Conservation (phyloP, 2,888 invertebrate genomes). For the Silvanus unidentatus region DNA sequence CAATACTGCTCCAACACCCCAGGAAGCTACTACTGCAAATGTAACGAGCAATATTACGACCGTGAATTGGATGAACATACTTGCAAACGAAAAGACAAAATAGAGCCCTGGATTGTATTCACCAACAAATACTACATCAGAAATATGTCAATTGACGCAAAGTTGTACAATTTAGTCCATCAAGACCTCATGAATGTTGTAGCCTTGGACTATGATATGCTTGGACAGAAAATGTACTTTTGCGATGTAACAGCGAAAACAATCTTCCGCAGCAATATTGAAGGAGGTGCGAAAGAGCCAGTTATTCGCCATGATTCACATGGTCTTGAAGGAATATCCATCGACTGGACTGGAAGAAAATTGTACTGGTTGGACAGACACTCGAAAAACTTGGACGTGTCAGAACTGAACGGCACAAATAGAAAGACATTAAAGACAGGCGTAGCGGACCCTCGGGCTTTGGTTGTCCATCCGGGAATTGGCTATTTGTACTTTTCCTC, state of each 20-base stretch:
- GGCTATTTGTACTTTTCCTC: slow-evolving; percentile 94
- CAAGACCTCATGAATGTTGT: slow-evolving; percentile 96
- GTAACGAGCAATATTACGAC: slow-evolving; percentile 86
- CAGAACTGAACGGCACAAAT: slow-evolving; percentile 87
- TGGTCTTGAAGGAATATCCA: slow-evolving; percentile 93
- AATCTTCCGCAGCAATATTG: slow-evolving; percentile 70
- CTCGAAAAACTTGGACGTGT: slow-evolving; percentile 90
- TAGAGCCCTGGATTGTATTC: slow-evolving; percentile 82
- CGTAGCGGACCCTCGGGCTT: slow-evolving; percentile 88
- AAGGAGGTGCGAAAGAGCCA: slow-evolving; percentile 64
- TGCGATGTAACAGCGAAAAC: slow-evolving; percentile 95
- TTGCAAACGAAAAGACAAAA: slow-evolving; percentile 81
- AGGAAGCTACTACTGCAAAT: slow-evolving; percentile 93
- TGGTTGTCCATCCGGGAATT: slow-evolving; percentile 90
- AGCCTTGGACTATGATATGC: slow-evolving; percentile 87
- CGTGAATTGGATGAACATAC: slow-evolving; percentile 79
- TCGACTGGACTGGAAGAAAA: slow-evolving; percentile 95
- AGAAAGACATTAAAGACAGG: slow-evolving; percentile 84
- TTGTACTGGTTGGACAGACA: slow-evolving; percentile 96
- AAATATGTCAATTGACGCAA: slow-evolving; percentile 88
- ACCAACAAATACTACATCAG: slow-evolving; percentile 97
- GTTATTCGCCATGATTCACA: slow-evolving; percentile 90
- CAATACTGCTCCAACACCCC: slow-evolving; percentile 94
- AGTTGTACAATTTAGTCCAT: slow-evolving; percentile 77
- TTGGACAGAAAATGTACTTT: slow-evolving; percentile 83